Evolutionary conservation across 2,888 invertebrate genomes (phyloP).

Genomic region (Stomorhina lunata): DNA sequence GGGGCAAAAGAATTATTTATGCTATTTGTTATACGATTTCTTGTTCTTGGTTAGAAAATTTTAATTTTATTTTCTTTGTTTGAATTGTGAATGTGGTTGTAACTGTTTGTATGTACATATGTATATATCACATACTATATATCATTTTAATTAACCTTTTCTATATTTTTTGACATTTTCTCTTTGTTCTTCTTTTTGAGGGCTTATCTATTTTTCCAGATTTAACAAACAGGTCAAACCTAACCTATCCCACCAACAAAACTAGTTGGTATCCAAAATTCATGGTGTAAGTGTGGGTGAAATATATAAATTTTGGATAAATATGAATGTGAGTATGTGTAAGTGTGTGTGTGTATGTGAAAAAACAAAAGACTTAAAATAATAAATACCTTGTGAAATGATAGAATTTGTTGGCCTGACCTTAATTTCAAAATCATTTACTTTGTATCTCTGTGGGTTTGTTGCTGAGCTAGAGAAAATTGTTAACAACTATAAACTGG

Average conservation of each 20-base stretch:
- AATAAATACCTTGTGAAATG: slow-evolving; percentile 12
- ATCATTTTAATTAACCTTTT: slow-evolving; percentile 45
- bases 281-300: neutral
- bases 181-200: neutral
- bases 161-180: neutral
- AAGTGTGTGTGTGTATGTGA: neutral
- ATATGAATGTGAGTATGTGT: no score
- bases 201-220: neutral
- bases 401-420: slow-evolving; percentile 32
- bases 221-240: slow-evolving; percentile 10
- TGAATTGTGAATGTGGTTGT: neutral
- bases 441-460: neutral
- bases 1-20: slow-evolving; percentile 3
- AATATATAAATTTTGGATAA: no score
- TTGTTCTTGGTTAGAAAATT: neutral
- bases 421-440: slow-evolving; percentile 47
- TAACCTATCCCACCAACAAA: slow-evolving; percentile 24
- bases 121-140: no score
- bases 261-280: neutral
- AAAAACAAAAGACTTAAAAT: neutral
- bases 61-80: neutral
- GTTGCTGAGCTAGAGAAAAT: neutral
- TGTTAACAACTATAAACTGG: neutral
- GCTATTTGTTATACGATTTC: neutral
- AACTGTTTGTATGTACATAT: no score